Percentiles rank a stretch among this genome's conserved stretches.
These are phyloP conservation scores for Chromis chromis DNA, from an alignment of 2,797 vertebrate species.

Conservation along the genomic window DNA sequence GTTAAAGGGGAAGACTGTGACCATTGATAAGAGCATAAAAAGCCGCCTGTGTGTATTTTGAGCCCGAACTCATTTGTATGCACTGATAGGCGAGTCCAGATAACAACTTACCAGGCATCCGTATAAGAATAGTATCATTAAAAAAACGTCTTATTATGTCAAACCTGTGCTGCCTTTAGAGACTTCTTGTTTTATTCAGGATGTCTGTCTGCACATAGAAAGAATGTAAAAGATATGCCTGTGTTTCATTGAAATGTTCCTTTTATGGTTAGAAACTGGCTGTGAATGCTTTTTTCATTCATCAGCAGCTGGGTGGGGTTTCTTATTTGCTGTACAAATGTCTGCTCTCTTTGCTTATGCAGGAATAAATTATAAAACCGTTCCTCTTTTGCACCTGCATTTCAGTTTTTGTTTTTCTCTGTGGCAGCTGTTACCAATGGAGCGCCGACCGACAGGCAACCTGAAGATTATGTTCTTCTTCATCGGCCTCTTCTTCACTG, in stretches of 20 bases:
- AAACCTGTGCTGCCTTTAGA: not conserved
- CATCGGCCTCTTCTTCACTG: slow-evolving; percentile 34
- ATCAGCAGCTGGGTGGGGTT: too few species aligned
- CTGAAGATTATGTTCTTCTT: slow-evolving; percentile 46
- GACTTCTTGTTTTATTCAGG: slow-evolving; percentile 27
- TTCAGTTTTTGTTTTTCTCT: slow-evolving; percentile 32
- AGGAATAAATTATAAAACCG: not conserved
- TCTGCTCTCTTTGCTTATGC: not conserved
- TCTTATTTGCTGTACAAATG: slow-evolving; percentile 5
- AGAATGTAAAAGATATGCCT: not conserved
- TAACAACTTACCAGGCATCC: slow-evolving; percentile 44
- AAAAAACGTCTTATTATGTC: slow-evolving; percentile 35
- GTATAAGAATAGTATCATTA: slow-evolving; percentile 53
- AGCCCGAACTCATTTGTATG: slow-evolving; percentile 65
- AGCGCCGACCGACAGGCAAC: not conserved
- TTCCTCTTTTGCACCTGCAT: slow-evolving; percentile 33
- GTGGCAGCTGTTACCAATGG: slow-evolving; percentile 37
- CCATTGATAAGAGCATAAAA: slow-evolving; percentile 72
- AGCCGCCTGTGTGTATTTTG: slow-evolving; percentile 68
- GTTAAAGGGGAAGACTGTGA: slow-evolving; percentile 70
- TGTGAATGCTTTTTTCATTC: not conserved
- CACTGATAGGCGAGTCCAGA: slow-evolving; percentile 57
- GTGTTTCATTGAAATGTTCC: not conserved
- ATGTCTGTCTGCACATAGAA: slow-evolving; percentile 26
- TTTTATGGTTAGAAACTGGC: not conserved